phyloP scores from a whole-genome alignment of 2,113 vertebrate genomes.

The Sterrhoptilus dennistouni region DNA sequence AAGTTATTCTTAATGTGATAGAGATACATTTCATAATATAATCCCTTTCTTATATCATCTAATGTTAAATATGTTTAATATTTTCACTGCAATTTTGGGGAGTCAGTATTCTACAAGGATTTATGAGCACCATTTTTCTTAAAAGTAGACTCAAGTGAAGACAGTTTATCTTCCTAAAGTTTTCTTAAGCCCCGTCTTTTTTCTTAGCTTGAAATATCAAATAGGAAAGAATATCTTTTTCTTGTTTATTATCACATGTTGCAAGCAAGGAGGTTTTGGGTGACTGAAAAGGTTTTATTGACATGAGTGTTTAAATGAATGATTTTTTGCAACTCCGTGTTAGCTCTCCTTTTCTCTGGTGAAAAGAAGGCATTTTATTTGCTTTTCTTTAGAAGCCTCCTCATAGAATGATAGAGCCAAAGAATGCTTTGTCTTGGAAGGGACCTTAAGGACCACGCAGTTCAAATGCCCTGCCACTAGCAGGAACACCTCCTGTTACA shows the following conservation, averaged over 20 bases:
- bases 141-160: not conserved
- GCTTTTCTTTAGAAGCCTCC: not conserved
- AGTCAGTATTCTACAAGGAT: not conserved
- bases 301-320: not conserved
- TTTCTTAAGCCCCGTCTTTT: not conserved
- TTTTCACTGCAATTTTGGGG: not conserved
- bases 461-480: not conserved
- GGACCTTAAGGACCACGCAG: too few relatives aligned
- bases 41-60: not conserved
- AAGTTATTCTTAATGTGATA: not conserved
- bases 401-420: not conserved
- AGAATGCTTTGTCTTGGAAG: not conserved
- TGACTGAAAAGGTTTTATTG: not conserved
- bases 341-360: not conserved
- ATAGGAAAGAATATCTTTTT: not conserved
- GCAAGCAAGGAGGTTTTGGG: not conserved
- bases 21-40: not conserved
- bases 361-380: not conserved
- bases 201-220: not conserved
- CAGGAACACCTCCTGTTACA: not conserved
- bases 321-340: not conserved
- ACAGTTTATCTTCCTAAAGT: not conserved
- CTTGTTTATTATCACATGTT: not conserved
- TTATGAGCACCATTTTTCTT: not conserved
- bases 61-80: not conserved